Evolutionary conservation across 2,113 vertebrate species (phyloP), one percentile per base, ranked within the genome.

Genomic region (Sterna hirundo): DNA sequence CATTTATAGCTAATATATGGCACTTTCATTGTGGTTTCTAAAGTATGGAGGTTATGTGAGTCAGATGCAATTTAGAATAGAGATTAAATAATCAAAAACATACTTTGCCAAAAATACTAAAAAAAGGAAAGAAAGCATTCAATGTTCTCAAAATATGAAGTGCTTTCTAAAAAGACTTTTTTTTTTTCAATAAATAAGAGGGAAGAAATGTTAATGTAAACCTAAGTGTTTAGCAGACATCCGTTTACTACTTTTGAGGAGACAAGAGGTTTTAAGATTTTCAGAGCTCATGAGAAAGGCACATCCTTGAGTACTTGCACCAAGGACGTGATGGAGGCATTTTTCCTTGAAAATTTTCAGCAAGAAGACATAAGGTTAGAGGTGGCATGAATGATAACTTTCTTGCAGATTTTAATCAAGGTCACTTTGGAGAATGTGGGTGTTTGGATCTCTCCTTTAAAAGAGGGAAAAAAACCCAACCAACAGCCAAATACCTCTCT

Each of bases 21-120:
- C 83, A 94, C 91, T 98, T 98, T 97, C 97, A 94, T 98, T 98
- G 96, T 97, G 96, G 94, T 97, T 97, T 94, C 68, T 96, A 42
- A 97, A 97, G 83, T 96, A 95, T 96, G 96, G 96, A 97, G 96
- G 92, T 97, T 97, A 96, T 90, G 69, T 96, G 96, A 98, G 91
- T 96, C 97, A 97, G 89, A 89, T 96, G 75, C 83, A 97, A 93
- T 97, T 98, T 93, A 97, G 95, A 97, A 96, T 92, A 97, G 97
- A 97, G 74, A 97, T 97, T 96, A 96, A 98, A 95, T 97, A 97
- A 97, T 98, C 91, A 97, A 97, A 98, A 95, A 72, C 57, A 93
- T 89, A n/a, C 74, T 97, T 97, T 95, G 85, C 91, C 95, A 96
- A 98, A 98, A 97, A 90, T 74, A 88, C 36, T 95, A 40, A 80